Evolutionary conservation across 2,888 invertebrate genomes (phyloP).

Genomic region (Drosophila anomelani): DNA sequence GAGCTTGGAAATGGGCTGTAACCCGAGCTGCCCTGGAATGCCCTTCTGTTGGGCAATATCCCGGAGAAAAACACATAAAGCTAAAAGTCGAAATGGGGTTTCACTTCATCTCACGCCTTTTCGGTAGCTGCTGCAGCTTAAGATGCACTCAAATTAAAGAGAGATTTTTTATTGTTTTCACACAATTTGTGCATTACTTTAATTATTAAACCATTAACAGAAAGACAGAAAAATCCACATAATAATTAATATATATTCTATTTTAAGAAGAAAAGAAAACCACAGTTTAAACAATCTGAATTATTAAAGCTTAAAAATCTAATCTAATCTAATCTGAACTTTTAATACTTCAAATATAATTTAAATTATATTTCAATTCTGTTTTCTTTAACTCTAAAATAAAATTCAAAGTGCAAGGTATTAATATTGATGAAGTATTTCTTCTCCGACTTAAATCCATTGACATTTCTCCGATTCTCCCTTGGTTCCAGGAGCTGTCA

Average conservation of each 20-base stretch:
- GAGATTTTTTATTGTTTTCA: neutral
- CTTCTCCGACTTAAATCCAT: conserved; percentile 4
- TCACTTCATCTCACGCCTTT: conserved; percentile 13
- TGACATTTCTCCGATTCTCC: conserved; percentile 23
- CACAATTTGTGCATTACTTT: neutral
- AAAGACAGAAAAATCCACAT: too few relatives aligned
- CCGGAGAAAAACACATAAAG: conserved; percentile 18
- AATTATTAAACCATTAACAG: neutral
- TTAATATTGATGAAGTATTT: conserved; percentile 19
- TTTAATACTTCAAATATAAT: too few relatives aligned
- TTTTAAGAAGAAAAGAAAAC: too few relatives aligned
- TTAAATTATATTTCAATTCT: too few relatives aligned
- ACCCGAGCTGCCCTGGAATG: conserved; percentile 49
- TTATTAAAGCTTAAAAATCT: too few relatives aligned
- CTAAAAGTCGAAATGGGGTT: conserved; percentile 28
- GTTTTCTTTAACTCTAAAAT: neutral
- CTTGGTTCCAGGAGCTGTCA: conserved; percentile 53
- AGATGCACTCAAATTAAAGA: conserved; percentile 16
- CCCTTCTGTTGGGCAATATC: conserved; percentile 31
- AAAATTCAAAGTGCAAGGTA: conserved; percentile 1
- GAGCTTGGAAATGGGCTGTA: conserved; percentile 39
- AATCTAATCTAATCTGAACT: too few relatives aligned
- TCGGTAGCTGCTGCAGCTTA: conserved; percentile 19
- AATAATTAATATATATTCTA: too few relatives aligned
- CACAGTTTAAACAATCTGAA: too few relatives aligned